Percentiles rank a stretch among this genome's conserved stretches.
Evolutionary conservation across 2,888 invertebrate genomes (phyloP).

Genomic region (Cephus pygmeus): DNA sequence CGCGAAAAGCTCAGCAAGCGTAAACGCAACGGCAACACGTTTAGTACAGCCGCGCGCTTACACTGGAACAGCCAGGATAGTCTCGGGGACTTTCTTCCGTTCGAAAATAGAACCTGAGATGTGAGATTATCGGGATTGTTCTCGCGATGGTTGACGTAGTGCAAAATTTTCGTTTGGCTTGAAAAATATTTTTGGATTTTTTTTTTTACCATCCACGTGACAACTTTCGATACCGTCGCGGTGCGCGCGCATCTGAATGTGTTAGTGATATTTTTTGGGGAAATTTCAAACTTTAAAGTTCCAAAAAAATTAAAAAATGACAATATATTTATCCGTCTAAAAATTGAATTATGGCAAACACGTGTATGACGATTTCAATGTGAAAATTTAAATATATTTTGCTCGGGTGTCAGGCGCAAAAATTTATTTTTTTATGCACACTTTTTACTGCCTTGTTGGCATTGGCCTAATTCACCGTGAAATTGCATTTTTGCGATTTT

Average conservation of each 20-base stretch:
- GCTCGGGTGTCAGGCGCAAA: not conserved
- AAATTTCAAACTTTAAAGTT: not conserved
- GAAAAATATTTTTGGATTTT: not conserved
- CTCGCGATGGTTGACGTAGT: not conserved
- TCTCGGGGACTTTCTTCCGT: not conserved
- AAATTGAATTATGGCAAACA: not conserved
- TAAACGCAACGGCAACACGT: slow-evolving; percentile 14
- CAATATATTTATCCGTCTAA: not conserved
- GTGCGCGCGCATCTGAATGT: not conserved
- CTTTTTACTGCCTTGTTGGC: not conserved
- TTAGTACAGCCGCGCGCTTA: slow-evolving; percentile 51
- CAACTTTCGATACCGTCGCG: not conserved
- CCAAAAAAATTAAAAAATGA: not conserved
- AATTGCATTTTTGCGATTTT: not conserved
- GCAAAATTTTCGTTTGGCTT: not conserved
- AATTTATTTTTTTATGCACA: not conserved
- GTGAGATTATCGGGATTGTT: not conserved
- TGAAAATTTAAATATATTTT: not conserved
- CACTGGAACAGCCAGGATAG: slow-evolving; percentile 6
- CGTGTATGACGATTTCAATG: not conserved
- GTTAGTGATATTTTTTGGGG: not conserved
- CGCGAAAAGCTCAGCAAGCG: slow-evolving; percentile 32
- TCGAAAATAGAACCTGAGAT: not conserved
- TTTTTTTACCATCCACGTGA: not conserved
- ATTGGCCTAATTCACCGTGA: not conserved